A percentile compares a stretch with the other conserved stretches of the same genome.
phyloP scores from a whole-genome alignment of 2,888 invertebrate species.

The Aleiodes leptofemur region DNA sequence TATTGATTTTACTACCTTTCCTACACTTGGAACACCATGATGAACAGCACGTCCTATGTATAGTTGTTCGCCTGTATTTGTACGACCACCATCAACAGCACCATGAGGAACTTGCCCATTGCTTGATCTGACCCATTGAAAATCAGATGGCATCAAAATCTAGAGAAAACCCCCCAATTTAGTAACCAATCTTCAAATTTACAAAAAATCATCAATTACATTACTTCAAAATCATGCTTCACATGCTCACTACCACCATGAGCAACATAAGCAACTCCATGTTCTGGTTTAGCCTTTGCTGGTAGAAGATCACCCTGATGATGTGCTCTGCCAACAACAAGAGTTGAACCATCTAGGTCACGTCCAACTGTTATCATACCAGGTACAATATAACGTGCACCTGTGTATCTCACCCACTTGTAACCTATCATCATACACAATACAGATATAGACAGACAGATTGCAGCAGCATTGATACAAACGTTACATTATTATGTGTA shows the following conservation, averaged over 20 bases:
- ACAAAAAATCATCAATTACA: not conserved
- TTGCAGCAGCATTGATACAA: not conserved
- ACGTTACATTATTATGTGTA: not conserved
- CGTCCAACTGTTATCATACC: conserved; percentile 67
- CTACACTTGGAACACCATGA: conserved; percentile 64
- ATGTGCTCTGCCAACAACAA: conserved; percentile 70
- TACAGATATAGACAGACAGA: not conserved
- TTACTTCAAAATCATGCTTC: conserved; percentile 59
- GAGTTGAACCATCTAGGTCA: conserved; percentile 69
- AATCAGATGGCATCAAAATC: conserved; percentile 64
- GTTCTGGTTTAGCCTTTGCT: conserved; percentile 61
- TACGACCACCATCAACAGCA: conserved; percentile 71
- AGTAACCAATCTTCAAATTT: not conserved
- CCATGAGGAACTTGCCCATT: conserved; percentile 68
- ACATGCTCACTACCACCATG: conserved; percentile 54
- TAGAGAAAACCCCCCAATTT: conserved; percentile 34
- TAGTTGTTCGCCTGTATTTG: conserved; percentile 70
- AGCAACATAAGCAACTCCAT: conserved; percentile 58
- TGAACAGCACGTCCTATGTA: conserved; percentile 71
- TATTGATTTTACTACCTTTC: conserved; percentile 65
- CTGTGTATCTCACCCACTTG: conserved; percentile 64
- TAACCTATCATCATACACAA: conserved; percentile 54
- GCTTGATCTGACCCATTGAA: conserved; percentile 61
- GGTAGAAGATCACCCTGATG: conserved; percentile 59
- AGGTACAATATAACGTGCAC: conserved; percentile 58